A percentile compares a stretch with the other conserved stretches of the same genome.
These are phyloP conservation scores for Pollicipes pollicipes DNA, from an alignment of 1,140 invertebrate genomes.

Conservation along the genomic window DNA sequence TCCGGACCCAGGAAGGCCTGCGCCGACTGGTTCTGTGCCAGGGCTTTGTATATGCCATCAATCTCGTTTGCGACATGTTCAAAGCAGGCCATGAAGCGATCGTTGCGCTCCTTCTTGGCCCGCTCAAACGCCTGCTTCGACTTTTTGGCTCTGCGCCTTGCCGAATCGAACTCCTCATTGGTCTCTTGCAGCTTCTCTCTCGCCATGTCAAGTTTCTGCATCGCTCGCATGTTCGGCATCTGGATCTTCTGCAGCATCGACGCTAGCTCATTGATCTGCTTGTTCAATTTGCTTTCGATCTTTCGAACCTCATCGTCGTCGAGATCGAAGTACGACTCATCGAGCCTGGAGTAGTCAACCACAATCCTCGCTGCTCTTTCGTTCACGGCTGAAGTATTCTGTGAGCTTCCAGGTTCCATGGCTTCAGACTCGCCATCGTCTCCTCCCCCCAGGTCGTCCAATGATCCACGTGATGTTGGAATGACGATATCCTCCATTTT, in stretches of 20 bases:
- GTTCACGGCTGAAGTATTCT: conserved; percentile 35
- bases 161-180: conserved; percentile 90
- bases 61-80: conserved; percentile 94
- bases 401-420: conserved; percentile 13
- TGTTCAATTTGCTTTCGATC: conserved; percentile 57
- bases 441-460: conserved; percentile 74
- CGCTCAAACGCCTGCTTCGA: conserved; percentile 88
- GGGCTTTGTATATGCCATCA: conserved; percentile 92
- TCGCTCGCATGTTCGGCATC: conserved; percentile 79
- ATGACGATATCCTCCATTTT: conserved; percentile 92
- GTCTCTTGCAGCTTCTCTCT: conserved; percentile 87
- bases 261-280: conserved; percentile 66
- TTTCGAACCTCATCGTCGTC: conserved; percentile 83
- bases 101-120: conserved; percentile 83
- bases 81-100: conserved; percentile 90
- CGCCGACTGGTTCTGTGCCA: conserved; percentile 91
- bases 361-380: conserved; percentile 57
- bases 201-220: conserved; percentile 82
- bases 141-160: conserved; percentile 78
- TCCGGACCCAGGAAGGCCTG: conserved; percentile 94
- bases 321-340: conserved; percentile 66
- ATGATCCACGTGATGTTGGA: conserved; percentile 67
- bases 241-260: conserved; percentile 77
- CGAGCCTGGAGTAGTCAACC: conserved; percentile 65
- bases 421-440: conserved; percentile 23